phyloP scores from a whole-genome alignment of 2,888 invertebrate species.

The Sminthurinus aureus region DNA sequence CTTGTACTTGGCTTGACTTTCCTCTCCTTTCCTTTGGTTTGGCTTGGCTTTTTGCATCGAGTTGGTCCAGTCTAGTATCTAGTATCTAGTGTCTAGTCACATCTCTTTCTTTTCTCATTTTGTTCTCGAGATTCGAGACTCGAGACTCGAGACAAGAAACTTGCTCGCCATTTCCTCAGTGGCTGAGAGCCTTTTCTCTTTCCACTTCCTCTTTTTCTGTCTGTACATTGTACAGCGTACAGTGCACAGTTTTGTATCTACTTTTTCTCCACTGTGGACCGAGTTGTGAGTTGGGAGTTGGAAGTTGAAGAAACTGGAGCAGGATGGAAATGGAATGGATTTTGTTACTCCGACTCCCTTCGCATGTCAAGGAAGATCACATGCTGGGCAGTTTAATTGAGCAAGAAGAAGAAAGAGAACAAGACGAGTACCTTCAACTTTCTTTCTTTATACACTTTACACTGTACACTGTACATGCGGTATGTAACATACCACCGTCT shows the following conservation, averaged over 20 bases:
- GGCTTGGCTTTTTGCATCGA: background rate
- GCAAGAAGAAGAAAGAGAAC: conserved; percentile 14
- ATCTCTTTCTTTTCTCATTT: background rate
- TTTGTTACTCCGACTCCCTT: background rate
- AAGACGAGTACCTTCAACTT: background rate
- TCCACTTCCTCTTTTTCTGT: background rate
- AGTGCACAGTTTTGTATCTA: too few relatives aligned
- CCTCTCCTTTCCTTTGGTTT: too few relatives aligned
- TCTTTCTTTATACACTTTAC: too few relatives aligned
- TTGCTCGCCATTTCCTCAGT: conserved; percentile 9
- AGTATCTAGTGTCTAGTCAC: background rate
- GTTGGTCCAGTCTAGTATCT: too few relatives aligned
- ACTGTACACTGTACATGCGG: too few relatives aligned
- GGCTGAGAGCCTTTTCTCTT: conserved; percentile 7
- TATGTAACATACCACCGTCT: too few relatives aligned
- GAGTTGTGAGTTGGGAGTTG: too few relatives aligned
- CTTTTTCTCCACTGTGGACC: too few relatives aligned
- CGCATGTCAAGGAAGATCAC: conserved; percentile 28
- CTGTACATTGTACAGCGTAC: background rate
- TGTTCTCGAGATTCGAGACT: background rate
- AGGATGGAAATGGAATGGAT: conserved; percentile 2
- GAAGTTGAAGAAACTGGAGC: background rate
- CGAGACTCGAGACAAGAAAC: background rate
- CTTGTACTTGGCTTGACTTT: background rate
- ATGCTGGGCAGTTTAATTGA: conserved; percentile 32